Evolutionary conservation across 2,888 invertebrate species (phyloP), one percentile per base, ranked within the genome.

Genomic region (Yponomeuta malinellus): DNA sequence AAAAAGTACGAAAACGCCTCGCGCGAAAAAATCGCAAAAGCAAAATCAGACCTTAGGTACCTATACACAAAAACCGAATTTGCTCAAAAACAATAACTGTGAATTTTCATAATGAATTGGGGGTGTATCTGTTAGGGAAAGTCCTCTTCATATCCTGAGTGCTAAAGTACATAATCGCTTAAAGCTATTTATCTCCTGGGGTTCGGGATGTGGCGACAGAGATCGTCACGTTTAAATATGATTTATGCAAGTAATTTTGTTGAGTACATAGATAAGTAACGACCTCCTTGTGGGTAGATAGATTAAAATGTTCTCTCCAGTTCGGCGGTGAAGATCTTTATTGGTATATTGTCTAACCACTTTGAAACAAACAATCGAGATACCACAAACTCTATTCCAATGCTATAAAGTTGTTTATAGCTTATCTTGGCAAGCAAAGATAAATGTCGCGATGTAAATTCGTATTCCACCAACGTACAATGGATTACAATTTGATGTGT

Each of bases 161-260:
- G 33, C 74, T 82, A 83, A 74, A 76, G 85, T 78, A 75, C 77
- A 64, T 77, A 79, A 79, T 85, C 75, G 80, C 73, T 73, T 79
- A 77, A 70, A 73, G 73, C 52, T 70, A 6, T 66, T 64, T 48
- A 72, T 73, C 73, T 72, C 71, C 75, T 75, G 80, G 79, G 76
- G 74, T 68, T 4, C 31, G 63, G 73, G 73, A 73, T 72, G 78
- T 59, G 81, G 81, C 82, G 83, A 81, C 79, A 76, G 78, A 80
- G 81, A 78, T 90, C 89, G 85, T 89, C 89, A 89, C 90, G 88
- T 90, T 90, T 87, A 88, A 89, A 90, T 90, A 91, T 91, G 91
- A 91, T 90, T 90, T 91, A 91, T 91, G 89, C 88, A 86, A 89
- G 91, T 90, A 90, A 91, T 90, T 91, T 90, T 86, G 85, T 89